A percentile compares a stretch with the other conserved stretches of the same genome.
Conservation (phyloP, 2,797 vertebrate genomes). For the Petrocephalus schoutedeni region DNA sequence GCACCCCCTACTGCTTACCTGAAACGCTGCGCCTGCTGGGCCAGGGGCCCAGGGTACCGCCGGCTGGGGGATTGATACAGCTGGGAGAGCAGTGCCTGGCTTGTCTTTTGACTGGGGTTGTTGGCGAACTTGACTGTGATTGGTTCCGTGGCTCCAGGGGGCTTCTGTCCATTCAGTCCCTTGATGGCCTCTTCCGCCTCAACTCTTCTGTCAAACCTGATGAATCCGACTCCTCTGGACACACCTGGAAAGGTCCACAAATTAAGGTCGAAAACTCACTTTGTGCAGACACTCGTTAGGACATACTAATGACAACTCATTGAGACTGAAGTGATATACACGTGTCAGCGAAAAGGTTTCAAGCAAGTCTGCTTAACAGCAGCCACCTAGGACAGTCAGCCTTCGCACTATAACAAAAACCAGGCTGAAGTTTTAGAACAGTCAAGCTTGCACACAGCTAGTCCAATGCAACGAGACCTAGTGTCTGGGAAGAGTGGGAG, state of each 20-base stretch:
- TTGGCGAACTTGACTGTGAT: conserved; percentile 97
- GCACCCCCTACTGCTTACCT: not conserved
- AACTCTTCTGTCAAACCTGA: conserved; percentile 5
- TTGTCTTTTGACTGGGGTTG: conserved; percentile 93
- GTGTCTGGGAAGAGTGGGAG: not conserved
- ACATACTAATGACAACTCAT: not conserved
- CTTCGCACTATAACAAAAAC: not conserved
- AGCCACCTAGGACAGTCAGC: not conserved
- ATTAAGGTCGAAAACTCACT: not conserved
- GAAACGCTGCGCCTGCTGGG: not conserved
- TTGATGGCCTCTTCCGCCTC: conserved; percentile 3
- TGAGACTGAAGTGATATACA: not conserved
- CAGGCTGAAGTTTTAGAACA: not conserved
- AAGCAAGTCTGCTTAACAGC: not conserved
- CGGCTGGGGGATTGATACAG: conserved; percentile 58
- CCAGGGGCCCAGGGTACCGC: not conserved
- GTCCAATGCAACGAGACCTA: not conserved
- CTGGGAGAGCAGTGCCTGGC: conserved; percentile 87
- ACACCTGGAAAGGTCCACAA: conserved; percentile 1
- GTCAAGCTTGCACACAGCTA: not conserved
- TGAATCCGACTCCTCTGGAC: conserved; percentile 1
- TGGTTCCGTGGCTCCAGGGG: not conserved
- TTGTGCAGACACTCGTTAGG: not conserved
- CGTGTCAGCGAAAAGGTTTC: not conserved
- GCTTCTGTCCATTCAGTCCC: conserved; percentile 1